Evolutionary conservation across 1,140 invertebrate species (phyloP), one percentile per base, ranked within the genome.

Genomic region (Bombus turneri): DNA sequence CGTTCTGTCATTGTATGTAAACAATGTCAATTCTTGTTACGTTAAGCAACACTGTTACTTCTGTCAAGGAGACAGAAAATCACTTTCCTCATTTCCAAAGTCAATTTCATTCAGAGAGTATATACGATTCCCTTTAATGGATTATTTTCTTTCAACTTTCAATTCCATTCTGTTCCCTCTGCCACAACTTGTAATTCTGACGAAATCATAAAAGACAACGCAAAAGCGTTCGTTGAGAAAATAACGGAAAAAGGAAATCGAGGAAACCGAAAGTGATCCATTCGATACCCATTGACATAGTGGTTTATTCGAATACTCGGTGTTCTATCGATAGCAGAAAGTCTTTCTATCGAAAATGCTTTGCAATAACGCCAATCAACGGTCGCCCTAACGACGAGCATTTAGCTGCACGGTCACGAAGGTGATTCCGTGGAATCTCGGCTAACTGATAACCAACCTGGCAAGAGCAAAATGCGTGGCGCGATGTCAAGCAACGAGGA

Each of bases 341-440:
- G 71, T 43, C 66, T 64, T 83, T 86, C 75, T 41, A 57, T 43
- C 59, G 75, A 88, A 88, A 83, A 86, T 88, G 85, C 71, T 85
- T 77, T 83, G 43, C 78, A 71, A 75, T 80, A 83, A 88, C 31
- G 39, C 12, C 76, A 57, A 79, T 53, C 69, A 37, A 57, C 62
- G 62, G n/a, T 41, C 47, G 73, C 59, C 57, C 28, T 83, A 88
- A 88, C 83, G 75, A 47, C 53, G 69, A 83, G 86, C 80, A 62
- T 75, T 88, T 88, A 87, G 77, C 71, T 83, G 75, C 71, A 75
- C 53, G 31, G 62, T 88, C 85, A 87, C 81, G 80, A 87, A 88
- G 79, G 73, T 68, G 80, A 76, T 75, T 53, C 64, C 77, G 57
- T 79, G 73, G 86, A 87, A 59, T 81, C 66, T 75, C 73, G 41